Percentiles rank a stretch among this genome's conserved stretches.
phyloP scores from a whole-genome alignment of 2,797 vertebrate species.

The Trichosurus vulpecula region DNA sequence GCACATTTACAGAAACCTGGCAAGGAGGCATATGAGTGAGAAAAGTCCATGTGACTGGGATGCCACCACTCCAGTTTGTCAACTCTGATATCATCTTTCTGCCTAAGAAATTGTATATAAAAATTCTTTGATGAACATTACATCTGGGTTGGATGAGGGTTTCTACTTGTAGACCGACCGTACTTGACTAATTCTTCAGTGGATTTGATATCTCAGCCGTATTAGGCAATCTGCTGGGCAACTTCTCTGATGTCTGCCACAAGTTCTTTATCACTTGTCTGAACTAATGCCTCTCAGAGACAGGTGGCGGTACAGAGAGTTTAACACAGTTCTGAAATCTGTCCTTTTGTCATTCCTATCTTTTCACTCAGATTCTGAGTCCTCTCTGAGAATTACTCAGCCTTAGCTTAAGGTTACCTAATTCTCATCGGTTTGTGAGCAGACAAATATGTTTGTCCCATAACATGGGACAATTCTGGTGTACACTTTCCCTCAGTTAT shows the following conservation, averaged over 20 bases:
- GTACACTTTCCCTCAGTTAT: neutral
- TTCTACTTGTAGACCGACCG: neutral
- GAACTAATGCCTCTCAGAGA: neutral
- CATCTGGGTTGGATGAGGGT: neutral
- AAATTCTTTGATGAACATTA: neutral
- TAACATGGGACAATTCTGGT: neutral
- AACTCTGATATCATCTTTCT: neutral
- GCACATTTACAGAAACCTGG: neutral
- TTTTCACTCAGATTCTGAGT: neutral
- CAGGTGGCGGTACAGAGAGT: neutral
- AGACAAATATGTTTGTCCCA: neutral
- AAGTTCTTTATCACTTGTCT: neutral
- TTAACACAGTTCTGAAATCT: neutral
- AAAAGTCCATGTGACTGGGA: neutral
- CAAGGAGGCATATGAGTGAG: neutral
- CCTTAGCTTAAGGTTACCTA: neutral
- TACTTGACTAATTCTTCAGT: neutral
- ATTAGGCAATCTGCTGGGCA: neutral
- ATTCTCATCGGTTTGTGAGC: neutral
- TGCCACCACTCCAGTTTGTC: neutral
- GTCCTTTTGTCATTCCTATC: neutral
- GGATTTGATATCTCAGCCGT: neutral
- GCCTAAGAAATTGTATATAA: neutral
- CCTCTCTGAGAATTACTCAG: neutral
- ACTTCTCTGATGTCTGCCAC: neutral